phyloP scores from a whole-genome alignment of 2,888 invertebrate genomes.

The Metalampra italica region DNA sequence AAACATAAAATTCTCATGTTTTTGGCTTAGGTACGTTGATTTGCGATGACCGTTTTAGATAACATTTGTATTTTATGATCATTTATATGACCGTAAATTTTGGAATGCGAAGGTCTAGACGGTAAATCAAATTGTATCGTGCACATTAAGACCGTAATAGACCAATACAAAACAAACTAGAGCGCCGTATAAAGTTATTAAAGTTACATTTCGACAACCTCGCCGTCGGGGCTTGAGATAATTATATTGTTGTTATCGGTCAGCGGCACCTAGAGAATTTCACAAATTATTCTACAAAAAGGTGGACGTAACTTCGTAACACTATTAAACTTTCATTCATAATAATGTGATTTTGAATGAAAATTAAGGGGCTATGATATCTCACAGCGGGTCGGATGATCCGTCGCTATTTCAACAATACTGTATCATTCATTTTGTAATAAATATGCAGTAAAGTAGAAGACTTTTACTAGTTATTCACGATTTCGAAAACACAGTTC shows the following conservation, averaged over 20 bases:
- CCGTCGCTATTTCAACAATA: no score
- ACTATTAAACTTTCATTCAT: background rate
- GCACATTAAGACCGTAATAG: slow-evolving; percentile 50
- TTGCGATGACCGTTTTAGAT: slow-evolving; percentile 1
- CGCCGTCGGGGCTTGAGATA: slow-evolving; percentile 46
- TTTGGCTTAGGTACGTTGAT: no score
- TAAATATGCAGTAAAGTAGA: no score
- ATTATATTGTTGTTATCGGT: slow-evolving; percentile 68
- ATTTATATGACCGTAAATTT: slow-evolving; percentile 30
- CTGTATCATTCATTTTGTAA: no score
- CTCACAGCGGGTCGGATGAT: no score
- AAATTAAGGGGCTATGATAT: no score
- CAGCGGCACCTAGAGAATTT: slow-evolving; percentile 29
- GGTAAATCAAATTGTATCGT: slow-evolving; percentile 56
- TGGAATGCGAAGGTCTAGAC: slow-evolving; percentile 32
- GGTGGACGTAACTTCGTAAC: slow-evolving; percentile 4
- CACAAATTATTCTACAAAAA: slow-evolving; percentile 21
- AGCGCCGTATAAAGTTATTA: slow-evolving; percentile 68
- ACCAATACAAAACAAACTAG: slow-evolving; percentile 56
- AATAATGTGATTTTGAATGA: background rate
- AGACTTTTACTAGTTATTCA: no score
- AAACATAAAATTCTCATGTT: no score
- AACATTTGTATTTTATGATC: slow-evolving; percentile 9
- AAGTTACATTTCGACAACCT: slow-evolving; percentile 65
- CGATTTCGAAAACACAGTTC: no score